Base-by-base conservation (phyloP, 2,113 vertebrate species). In the Xiphophorus maculatus region DNA sequence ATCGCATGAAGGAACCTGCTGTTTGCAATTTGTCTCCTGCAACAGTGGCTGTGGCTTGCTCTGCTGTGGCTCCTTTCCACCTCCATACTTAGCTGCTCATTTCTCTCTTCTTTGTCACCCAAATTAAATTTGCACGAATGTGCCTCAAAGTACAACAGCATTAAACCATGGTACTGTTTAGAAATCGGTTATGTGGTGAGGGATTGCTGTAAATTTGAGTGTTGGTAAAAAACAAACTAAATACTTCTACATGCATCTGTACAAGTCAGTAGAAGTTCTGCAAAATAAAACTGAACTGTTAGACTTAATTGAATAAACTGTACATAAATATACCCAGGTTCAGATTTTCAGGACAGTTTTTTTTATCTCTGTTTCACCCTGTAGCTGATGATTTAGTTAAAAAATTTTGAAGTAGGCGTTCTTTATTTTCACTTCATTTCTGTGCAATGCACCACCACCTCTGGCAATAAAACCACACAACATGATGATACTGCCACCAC, bases 1-100 rank as follows among this genome's bases (percentile, higher is more conserved):
- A 35, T 67, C 28, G 74, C 67, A 69, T 33, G 74, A 48, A 76
- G 70, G 74, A 83, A 80, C 66, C 29, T 78, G 64, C 71, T 79
- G 76, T 35, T 72, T 25, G 30, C 35, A 77, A 81, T 89, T 79
- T 83, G 51, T 83, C 66, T 84, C 51, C 66, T 77, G 71, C 66
- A 71, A 61, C 69, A 74, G 5, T 70, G 70, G 48, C 44, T 79
- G 68, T 73, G 29, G 51, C 66, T 82, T 42, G 65, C 73, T 42
- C 69, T 64, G 66, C 42, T 67, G 29, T 48, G 70, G 73, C 51
- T 64, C 68, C 71, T 69, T 61, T 77, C 77, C 71, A 58, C 68
- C 33, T 69, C 42, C 35, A 37, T 74, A 77, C 66, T 71, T 66
- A 61, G 35, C 25, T 8, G 27, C 60, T 77, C 44, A 69, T 66